Percentiles rank a stretch among this genome's conserved stretches.
phyloP scores from a whole-genome alignment of 1,140 invertebrate species.

The Triops cancriformis region DNA sequence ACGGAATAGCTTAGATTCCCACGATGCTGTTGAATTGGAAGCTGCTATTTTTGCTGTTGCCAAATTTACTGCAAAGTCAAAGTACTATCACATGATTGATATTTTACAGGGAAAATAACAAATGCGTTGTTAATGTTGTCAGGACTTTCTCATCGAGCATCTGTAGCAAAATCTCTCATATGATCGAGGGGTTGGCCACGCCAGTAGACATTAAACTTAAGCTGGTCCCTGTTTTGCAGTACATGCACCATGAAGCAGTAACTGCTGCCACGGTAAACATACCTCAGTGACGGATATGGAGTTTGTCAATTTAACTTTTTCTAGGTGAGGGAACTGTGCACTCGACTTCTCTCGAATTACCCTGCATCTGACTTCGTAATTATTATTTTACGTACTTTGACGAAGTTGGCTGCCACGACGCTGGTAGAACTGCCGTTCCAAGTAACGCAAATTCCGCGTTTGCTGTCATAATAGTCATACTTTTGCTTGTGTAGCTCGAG shows the following conservation, averaged over 20 bases:
- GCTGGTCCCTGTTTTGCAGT: constrained; percentile 79
- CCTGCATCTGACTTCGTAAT: constrained; percentile 75
- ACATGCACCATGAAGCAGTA: constrained; percentile 86
- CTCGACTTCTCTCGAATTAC: constrained; percentile 72
- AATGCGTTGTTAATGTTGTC: constrained; percentile 35
- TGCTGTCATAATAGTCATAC: constrained; percentile 21
- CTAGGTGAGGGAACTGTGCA: constrained; percentile 62
- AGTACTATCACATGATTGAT: constrained; percentile 43
- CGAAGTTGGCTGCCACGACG: constrained; percentile 76
- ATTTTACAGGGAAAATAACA: constrained; percentile 7
- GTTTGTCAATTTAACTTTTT: neutral
- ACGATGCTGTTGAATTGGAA: constrained; percentile 89
- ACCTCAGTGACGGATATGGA: neutral
- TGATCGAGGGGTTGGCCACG: constrained; percentile 86
- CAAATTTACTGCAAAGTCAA: constrained; percentile 85
- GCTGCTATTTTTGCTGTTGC: constrained; percentile 91
- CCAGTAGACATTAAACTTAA: constrained; percentile 84
- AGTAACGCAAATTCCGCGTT: constrained; percentile 42
- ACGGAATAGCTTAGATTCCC: constrained; percentile 79
- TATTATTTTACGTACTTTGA: constrained; percentile 76
- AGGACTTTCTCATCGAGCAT: constrained; percentile 91
- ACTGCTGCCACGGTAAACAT: constrained; percentile 68
- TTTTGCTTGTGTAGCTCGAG: constrained; percentile 41
- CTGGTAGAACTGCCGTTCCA: constrained; percentile 82
- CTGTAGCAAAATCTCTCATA: constrained; percentile 88